Conservation (phyloP, 1,140 invertebrate species). For the Luehdorfia chinensis region DNA sequence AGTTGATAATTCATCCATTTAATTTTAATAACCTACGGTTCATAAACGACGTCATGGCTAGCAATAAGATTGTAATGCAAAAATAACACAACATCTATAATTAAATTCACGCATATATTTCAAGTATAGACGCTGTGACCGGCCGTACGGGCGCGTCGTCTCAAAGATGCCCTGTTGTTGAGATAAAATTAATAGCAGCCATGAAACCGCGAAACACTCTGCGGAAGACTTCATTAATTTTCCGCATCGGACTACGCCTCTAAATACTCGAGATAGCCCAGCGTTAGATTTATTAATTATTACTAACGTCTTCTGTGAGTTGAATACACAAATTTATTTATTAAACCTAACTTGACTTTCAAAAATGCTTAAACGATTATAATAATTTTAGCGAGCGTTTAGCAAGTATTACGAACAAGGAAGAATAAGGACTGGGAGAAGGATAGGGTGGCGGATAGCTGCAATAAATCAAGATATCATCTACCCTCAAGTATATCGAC, state of each 20-base stretch:
- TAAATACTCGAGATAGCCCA: slow-evolving; percentile 44
- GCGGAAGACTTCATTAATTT: slow-evolving; percentile 74
- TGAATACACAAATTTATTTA: background rate
- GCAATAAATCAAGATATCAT: slow-evolving; percentile 72
- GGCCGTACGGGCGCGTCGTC: slow-evolving; percentile 29
- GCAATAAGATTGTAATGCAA: slow-evolving; percentile 5
- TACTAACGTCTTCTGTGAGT: slow-evolving; percentile 14
- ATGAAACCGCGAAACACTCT: slow-evolving; percentile 67
- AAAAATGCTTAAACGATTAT: too few relatives aligned
- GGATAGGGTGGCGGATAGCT: slow-evolving; percentile 47
- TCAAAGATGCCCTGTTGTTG: slow-evolving; percentile 50
- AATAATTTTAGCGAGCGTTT: too few relatives aligned
- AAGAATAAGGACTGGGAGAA: too few relatives aligned
- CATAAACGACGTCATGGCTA: too few relatives aligned
- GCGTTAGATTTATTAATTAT: slow-evolving; percentile 68
- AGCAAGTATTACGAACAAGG: too few relatives aligned
- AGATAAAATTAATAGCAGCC: slow-evolving; percentile 71
- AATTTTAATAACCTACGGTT: too few relatives aligned
- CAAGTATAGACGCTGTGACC: slow-evolving; percentile 34
- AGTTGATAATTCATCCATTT: too few relatives aligned
- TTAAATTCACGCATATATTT: slow-evolving; percentile 34
- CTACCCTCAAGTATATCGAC: slow-evolving; percentile 47
- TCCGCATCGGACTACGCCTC: slow-evolving; percentile 53
- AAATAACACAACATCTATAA: slow-evolving; percentile 14
- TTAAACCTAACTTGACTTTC: too few relatives aligned